Base-by-base conservation (phyloP, 2,888 invertebrate species). In the Chrysomela aeneicollis region DNA sequence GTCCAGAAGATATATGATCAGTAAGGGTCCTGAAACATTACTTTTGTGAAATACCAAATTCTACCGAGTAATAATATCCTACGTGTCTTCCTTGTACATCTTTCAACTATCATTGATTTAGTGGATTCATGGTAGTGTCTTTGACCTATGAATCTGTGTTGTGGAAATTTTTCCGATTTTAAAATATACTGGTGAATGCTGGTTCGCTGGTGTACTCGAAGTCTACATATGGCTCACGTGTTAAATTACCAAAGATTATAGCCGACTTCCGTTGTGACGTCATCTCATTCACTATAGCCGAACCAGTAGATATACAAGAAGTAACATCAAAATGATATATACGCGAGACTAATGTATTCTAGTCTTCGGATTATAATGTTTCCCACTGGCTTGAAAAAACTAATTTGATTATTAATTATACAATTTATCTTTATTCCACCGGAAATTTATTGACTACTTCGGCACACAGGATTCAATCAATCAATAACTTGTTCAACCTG, bases 231-330 rank as follows among this genome's bases (percentile, higher is more conserved):
- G 57, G 57, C 46, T 46, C 66, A 54, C 61, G 55, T 59, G 66
- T 59, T 59, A 59, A 66, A 59, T 66, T 67, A 64, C 64, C 60
- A 62, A 63, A 63, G 68, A 71, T 73, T 72, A 73, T 72, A 69
- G 70, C 70, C 66, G 69, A 73, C 70, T 72, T 73, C 73, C 73
- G 71, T 71, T 71, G 72, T 73, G 71, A 72, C 71, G 72, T 72
- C 59, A 50, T 59, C 62, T 59, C 62, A 66, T 66, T 66, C 66
- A 66, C 59, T 58, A 4, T 46, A 42, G 32, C 10, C 15, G 15
- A 42, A 42, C n/a, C 15, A 26, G 4, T 5, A 26, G 26, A 26
- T 6, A 15, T 15, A 12, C 8, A 17, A 47, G 22, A 49, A 42
- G 42, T 42, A 35, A 53, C 12, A 12, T 0, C 0, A 52, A 5